These are phyloP conservation scores for Plecotus auritus DNA, from an alignment of 2,113 vertebrate genomes.

Conservation along the genomic window DNA sequence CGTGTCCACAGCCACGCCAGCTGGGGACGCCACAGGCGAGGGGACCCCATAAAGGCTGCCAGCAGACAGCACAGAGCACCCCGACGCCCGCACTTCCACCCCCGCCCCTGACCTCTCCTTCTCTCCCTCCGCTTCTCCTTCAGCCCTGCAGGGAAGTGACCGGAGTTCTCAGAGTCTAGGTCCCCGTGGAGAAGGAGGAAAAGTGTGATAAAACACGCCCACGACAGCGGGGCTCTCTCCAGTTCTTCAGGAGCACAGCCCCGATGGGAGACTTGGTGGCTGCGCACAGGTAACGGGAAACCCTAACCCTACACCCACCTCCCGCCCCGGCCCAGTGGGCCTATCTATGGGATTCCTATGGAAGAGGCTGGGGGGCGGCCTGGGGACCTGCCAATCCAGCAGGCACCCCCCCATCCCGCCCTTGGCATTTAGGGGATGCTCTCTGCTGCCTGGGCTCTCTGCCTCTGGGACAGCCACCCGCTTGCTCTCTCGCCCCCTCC, in stretches of 20 bases:
- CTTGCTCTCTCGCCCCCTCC: not conserved
- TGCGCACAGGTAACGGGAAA: not conserved
- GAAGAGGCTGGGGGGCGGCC: not conserved
- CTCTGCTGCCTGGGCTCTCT: not conserved
- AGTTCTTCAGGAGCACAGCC: not conserved
- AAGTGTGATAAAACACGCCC: not conserved
- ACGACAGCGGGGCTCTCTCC: not conserved
- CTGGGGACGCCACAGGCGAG: not conserved
- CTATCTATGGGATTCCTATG: not conserved
- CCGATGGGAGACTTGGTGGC: not conserved
- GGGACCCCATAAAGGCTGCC: not conserved
- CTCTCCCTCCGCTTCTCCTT: not conserved
- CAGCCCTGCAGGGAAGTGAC: not conserved
- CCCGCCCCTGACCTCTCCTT: not conserved
- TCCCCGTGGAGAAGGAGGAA: not conserved
- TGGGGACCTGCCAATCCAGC: not conserved
- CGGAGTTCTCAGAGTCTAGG: not conserved
- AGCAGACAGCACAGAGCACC: not conserved
- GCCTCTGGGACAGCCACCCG: not conserved
- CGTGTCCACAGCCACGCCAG: not conserved
- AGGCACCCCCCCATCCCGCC: not conserved
- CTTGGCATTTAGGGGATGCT: not conserved
- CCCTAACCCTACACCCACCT: not conserved
- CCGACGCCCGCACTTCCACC: not conserved
- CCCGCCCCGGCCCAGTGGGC: not conserved